A percentile compares a stretch with the other conserved stretches of the same genome.
phyloP scores from a whole-genome alignment of 2,113 vertebrate genomes.

The Mobula hypostoma region DNA sequence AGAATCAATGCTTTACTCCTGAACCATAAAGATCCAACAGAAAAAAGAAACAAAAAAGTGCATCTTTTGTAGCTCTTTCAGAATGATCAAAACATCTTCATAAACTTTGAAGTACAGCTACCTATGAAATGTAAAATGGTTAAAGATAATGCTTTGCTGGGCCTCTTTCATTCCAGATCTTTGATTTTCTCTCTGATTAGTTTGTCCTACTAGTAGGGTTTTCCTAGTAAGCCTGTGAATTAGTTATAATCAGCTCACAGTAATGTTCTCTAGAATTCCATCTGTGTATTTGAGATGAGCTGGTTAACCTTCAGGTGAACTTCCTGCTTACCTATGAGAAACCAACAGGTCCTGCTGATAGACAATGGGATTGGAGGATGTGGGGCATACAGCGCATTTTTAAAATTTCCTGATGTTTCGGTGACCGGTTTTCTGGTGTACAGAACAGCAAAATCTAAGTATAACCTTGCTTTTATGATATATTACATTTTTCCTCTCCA shows the following conservation, averaged over 20 bases:
- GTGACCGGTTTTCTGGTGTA: not conserved
- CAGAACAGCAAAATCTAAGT: not conserved
- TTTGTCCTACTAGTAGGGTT: not conserved
- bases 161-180: not conserved
- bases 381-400: not conserved
- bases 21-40: not conserved
- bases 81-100: too few relatives aligned
- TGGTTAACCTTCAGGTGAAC: not conserved
- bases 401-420: not conserved
- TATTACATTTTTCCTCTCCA: not conserved
- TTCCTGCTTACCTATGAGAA: not conserved
- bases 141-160: not conserved
- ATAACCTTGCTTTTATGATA: not conserved
- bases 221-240: not conserved
- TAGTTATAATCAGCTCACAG: not conserved
- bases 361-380: not conserved
- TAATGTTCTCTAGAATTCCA: not conserved
- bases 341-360: not conserved
- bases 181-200: not conserved
- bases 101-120: too few relatives aligned
- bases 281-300: not conserved
- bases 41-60: too few relatives aligned
- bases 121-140: not conserved
- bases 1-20: not conserved
- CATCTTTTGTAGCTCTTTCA: too few relatives aligned